Percentiles rank a stretch among this genome's conserved stretches.
Conservation (phyloP, 2,888 invertebrate species). For the Drosophila glabriapex region DNA sequence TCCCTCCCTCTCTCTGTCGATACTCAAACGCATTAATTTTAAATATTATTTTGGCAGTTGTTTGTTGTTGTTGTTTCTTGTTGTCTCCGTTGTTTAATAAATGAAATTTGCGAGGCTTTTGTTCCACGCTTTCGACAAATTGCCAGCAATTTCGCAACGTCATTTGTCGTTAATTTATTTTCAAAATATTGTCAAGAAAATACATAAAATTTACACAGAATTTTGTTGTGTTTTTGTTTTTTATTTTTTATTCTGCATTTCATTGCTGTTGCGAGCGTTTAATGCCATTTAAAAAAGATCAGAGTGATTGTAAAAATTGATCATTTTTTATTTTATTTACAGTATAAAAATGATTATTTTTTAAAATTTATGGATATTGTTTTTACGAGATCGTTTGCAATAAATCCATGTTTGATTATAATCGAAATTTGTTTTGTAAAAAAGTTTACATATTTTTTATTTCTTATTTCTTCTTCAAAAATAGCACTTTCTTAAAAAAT, state of each 20-base stretch:
- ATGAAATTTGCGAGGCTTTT: slow-evolving; percentile 64
- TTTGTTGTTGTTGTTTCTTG: slow-evolving; percentile 9
- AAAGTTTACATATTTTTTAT: too few relatives aligned
- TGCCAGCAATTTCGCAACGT: slow-evolving; percentile 64
- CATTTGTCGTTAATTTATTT: slow-evolving; percentile 64
- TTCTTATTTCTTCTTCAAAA: too few relatives aligned
- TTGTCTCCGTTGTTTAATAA: slow-evolving; percentile 59
- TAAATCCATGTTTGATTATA: neutral
- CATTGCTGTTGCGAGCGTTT: neutral
- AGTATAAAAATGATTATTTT: neutral
- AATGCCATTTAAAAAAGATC: neutral
- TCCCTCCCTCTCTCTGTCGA: neutral
- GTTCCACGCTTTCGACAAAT: slow-evolving; percentile 71
- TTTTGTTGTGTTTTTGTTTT: neutral
- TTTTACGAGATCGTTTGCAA: neutral
- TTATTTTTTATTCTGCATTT: neutral
- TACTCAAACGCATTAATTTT: slow-evolving; percentile 71
- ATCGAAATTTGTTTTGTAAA: neutral
- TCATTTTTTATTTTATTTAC: neutral
- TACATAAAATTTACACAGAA: neutral
- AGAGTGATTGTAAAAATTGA: accelerated
- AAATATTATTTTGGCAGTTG: slow-evolving; percentile 79
- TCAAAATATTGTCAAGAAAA: neutral
- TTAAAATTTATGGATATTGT: neutral
- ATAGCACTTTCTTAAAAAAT: neutral